Evolutionary conservation across 2,797 vertebrate species (phyloP).

Genomic region (Anisognathus igniventris): DNA sequence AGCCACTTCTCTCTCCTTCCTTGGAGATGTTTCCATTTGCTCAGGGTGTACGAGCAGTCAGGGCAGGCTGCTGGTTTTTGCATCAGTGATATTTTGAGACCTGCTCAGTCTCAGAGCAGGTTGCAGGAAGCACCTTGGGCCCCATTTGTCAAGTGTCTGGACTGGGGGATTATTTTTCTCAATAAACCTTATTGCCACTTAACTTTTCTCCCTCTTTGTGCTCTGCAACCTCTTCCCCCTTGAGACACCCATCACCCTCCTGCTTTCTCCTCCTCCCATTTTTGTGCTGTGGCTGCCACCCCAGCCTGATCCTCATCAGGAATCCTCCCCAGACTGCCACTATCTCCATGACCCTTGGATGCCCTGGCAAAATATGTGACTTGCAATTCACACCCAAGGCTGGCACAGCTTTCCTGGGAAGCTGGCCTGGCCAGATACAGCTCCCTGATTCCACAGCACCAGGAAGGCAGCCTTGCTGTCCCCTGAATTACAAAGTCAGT

Average conservation of each 20-base stretch:
- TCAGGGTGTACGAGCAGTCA: neutral
- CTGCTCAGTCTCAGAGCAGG: neutral
- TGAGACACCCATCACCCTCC: neutral
- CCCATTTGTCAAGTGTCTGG: neutral
- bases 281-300: neutral
- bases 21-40: neutral
- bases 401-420: neutral
- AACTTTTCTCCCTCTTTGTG: neutral
- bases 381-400: neutral
- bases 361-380: neutral
- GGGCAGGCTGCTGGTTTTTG: constrained; percentile 24
- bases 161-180: neutral
- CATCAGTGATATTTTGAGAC: constrained; percentile 22
- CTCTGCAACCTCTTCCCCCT: neutral
- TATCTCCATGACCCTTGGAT: constrained; percentile 19
- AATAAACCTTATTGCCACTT: neutral
- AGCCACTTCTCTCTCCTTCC: neutral
- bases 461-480: neutral
- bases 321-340: neutral
- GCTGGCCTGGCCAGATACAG: neutral
- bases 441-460: neutral
- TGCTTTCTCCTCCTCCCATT: neutral
- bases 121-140: constrained; percentile 32
- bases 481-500: neutral
- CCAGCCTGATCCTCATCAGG: accelerated